These are phyloP conservation scores for Eulemur coronatus DNA, from an alignment of 2,797 vertebrate species.

Conservation along the genomic window DNA sequence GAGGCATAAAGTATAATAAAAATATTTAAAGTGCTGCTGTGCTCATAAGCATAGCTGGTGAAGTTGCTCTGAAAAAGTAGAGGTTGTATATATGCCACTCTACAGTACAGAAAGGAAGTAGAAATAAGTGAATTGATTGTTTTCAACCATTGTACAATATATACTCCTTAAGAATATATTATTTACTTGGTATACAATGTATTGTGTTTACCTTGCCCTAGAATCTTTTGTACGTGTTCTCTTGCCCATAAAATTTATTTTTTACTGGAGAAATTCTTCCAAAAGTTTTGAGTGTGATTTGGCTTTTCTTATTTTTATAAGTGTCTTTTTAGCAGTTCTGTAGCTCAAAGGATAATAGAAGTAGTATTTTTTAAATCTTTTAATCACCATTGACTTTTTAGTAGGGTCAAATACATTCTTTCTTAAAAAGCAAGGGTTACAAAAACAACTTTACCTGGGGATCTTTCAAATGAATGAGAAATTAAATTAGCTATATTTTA, in stretches of 20 bases:
- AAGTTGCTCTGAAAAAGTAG: background rate
- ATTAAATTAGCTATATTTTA: constrained; percentile 19
- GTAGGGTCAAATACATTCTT: background rate
- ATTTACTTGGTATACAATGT: background rate
- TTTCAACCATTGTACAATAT: background rate
- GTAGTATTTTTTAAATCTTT: background rate
- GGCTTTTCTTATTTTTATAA: background rate
- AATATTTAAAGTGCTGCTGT: background rate
- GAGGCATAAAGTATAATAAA: background rate
- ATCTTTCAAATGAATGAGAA: constrained; percentile 1
- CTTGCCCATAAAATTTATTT: constrained; percentile 20
- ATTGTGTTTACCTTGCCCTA: background rate
- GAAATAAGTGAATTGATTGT: background rate
- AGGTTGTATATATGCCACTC: background rate
- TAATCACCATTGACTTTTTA: background rate
- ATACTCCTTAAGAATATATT: background rate
- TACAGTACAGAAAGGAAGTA: background rate
- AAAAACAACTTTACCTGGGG: background rate
- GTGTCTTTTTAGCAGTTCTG: background rate
- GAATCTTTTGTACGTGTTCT: background rate
- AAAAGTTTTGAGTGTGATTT: background rate
- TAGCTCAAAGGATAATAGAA: constrained; percentile 22
- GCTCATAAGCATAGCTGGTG: background rate
- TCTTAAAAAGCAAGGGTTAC: background rate
- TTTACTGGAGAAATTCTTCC: constrained; percentile 24